Percentiles rank a stretch among this genome's conserved stretches.
phyloP scores from a whole-genome alignment of 2,113 vertebrate species.

The Gasterosteus nipponicus region DNA sequence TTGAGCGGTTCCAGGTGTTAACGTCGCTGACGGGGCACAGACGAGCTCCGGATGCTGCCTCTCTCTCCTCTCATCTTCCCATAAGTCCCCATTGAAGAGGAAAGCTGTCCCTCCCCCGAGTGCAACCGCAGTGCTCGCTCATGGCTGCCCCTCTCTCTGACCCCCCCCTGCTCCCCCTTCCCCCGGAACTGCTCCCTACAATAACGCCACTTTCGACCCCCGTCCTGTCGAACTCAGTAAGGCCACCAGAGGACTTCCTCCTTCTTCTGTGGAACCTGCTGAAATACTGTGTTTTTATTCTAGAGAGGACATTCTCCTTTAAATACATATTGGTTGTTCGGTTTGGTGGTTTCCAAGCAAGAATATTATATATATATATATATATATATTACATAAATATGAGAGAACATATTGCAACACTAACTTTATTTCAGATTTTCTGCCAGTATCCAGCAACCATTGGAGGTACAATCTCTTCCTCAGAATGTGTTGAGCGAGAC shows the following conservation, averaged over 20 bases:
- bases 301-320: neutral
- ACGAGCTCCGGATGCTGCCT: constrained; percentile 33
- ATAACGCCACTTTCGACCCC: neutral
- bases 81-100: constrained; percentile 48
- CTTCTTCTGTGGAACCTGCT: neutral
- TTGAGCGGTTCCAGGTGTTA: constrained; percentile 62
- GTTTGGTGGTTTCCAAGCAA: too few species aligned
- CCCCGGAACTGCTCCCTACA: too few species aligned
- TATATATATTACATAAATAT: neutral
- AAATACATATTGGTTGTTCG: neutral
- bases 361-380: too few species aligned
- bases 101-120: too few species aligned
- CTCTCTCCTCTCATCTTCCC: constrained; percentile 49
- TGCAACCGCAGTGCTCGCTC: constrained; percentile 30
- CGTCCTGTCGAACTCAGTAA: neutral
- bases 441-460: neutral
- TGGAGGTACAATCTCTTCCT: neutral
- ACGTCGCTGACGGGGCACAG: constrained; percentile 49
- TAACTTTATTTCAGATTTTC: neutral
- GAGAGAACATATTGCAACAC: neutral
- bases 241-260: neutral
- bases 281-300: neutral
- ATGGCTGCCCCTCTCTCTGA: neutral
- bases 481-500: neutral
- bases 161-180: too few species aligned